Base-by-base conservation (phyloP, 2,888 invertebrate genomes). In the Nephrocerus scutellatus region DNA sequence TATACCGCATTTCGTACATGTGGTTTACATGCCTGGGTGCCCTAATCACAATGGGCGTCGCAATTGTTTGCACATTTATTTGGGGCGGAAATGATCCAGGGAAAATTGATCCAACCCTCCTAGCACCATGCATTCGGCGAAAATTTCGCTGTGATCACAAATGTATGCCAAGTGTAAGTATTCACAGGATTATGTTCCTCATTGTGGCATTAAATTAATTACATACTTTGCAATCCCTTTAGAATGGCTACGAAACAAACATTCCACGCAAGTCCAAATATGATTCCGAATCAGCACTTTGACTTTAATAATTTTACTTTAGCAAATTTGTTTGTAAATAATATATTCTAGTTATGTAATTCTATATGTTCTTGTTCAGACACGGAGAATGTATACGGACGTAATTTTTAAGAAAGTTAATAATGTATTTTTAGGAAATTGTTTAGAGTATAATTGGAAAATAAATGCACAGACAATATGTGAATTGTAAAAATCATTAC, bases 1-100 rank as follows among this genome's bases (percentile, higher is more conserved):
- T 85, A 4, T 80, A 82, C 41, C 79, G 82, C 28, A 74, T 86
- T 8, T 85, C 85, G 1, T 86, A 86, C 60, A 75, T 86, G 70
- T 86, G 85, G 85, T 85, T 84, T 53, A 83, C 84, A 0, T 62
- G 79, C 4, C 59, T 77, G 13, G 80, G 80, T 9, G 69, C 74
- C 5, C 39, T 70, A 2, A 70, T 78, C 5, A 74, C 79, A 13
- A 72, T 77, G 41, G 54, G 66, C n/a, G 68, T 79, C 8, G 58
- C 68, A 8, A 21, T 55, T 3, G 16, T 66, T 2, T 59, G 56
- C 16, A 55, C 61, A 7, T 43, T 52, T 8, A 41, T 64, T 15
- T 63, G 60, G 44, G 68, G 66, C 29, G 74, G 73, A 7, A 70
- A 74, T 44, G 71, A 78, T 55, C 70, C 76, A 1, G 64, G 70